Evolutionary conservation across 30 jellyfish, hydroid and myxozoan species (phyloP).

Genomic region (Cassiopea xamachana): DNA sequence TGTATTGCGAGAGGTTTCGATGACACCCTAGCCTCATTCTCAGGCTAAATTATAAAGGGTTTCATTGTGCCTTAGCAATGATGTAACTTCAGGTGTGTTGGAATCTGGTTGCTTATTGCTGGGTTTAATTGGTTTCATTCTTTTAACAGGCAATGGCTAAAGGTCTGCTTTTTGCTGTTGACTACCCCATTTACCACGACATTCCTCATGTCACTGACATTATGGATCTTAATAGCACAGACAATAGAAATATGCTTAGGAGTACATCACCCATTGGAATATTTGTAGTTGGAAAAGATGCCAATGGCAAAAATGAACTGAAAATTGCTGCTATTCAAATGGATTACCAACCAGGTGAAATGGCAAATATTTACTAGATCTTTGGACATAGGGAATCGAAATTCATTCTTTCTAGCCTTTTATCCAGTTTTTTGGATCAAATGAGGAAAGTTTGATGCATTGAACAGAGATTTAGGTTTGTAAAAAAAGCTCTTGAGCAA

Average conservation of each 20-base stretch:
- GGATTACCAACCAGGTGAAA: conserved; percentile 76
- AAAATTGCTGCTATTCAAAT: conserved; percentile 87
- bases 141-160: conserved; percentile 56
- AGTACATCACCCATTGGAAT: conserved; percentile 82
- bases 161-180: conserved; percentile 77
- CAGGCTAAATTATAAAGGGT: no score
- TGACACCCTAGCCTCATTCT: no score
- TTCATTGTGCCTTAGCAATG: no score
- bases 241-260: conserved; percentile 37
- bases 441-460: no score
- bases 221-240: conserved; percentile 69
- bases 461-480: no score
- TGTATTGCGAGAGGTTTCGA: no score
- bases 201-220: conserved; percentile 79
- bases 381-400: not conserved
- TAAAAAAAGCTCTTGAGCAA: no score
- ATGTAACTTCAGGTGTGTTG: no score
- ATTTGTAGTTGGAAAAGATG: conserved; percentile 69
- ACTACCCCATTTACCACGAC: conserved; percentile 71
- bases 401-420: not conserved
- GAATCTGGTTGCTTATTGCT: no score
- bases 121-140: not conserved
- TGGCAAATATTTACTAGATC: no score
- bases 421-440: no score
- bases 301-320: conserved; percentile 70